Evolutionary conservation across 1,140 invertebrate species (phyloP).

Genomic region (Olivierus martensii): DNA sequence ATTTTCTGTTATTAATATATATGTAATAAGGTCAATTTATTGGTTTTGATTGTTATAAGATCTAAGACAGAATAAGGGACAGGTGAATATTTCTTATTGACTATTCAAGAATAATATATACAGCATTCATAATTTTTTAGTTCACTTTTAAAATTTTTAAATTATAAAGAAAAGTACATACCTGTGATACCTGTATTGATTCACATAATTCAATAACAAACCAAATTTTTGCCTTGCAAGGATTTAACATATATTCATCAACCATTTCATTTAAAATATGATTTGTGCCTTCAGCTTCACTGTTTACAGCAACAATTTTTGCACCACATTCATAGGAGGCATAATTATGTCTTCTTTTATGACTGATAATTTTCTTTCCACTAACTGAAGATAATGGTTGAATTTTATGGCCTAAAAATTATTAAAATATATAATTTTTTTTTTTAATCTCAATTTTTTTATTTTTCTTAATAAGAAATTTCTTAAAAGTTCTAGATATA

Average conservation of each 20-base stretch:
- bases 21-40: too few species aligned
- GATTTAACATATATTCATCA: constrained; percentile 97
- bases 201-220: constrained; percentile 97
- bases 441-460: too few species aligned
- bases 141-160: too few species aligned
- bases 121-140: too few species aligned
- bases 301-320: constrained; percentile 83
- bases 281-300: constrained; percentile 69
- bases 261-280: constrained; percentile 62
- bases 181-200: constrained; percentile 78
- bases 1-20: too few species aligned
- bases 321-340: constrained; percentile 93
- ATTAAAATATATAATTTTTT: too few species aligned
- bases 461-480: too few species aligned
- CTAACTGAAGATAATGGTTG: too few species aligned
- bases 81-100: too few species aligned
- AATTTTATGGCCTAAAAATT: constrained; percentile 4
- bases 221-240: constrained; percentile 70
- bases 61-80: too few species aligned
- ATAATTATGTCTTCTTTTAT: constrained; percentile 56
- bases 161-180: constrained; percentile 16
- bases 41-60: too few species aligned
- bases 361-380: constrained; percentile 18
- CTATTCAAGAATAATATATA: too few species aligned
- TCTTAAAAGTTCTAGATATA: constrained; percentile 27